A percentile compares a stretch with the other conserved stretches of the same genome.
phyloP scores from a whole-genome alignment of 2,888 invertebrate genomes.

The Azorinus chamasolen region DNA sequence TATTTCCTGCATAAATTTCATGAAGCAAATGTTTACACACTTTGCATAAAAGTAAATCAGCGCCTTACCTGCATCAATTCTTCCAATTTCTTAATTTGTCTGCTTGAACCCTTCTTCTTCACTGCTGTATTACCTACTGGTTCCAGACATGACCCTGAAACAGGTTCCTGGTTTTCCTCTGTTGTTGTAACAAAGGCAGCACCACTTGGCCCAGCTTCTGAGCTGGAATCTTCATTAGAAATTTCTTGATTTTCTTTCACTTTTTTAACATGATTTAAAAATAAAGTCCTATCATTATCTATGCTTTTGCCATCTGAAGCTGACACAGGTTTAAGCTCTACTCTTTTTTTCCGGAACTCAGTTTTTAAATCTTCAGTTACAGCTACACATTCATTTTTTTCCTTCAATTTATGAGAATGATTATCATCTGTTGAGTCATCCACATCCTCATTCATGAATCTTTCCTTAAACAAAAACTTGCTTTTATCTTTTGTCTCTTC shows the following conservation, averaged over 20 bases:
- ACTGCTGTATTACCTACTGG: background rate
- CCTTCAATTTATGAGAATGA: too few species aligned
- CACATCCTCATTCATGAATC: too few species aligned
- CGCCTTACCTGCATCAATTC: constrained; percentile 74
- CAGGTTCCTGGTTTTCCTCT: background rate
- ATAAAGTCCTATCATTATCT: constrained; percentile 3
- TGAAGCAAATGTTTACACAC: too few species aligned
- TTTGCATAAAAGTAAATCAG: background rate
- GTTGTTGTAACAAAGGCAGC: background rate
- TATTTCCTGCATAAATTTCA: too few species aligned
- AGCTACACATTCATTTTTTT: too few species aligned
- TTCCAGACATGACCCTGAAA: constrained; percentile 3
- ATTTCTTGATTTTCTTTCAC: background rate
- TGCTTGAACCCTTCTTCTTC: constrained; percentile 66
- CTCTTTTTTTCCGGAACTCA: background rate
- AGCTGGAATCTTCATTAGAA: background rate
- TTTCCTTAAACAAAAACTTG: too few species aligned
- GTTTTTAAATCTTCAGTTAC: too few species aligned
- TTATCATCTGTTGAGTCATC: too few species aligned
- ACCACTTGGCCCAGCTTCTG: background rate
- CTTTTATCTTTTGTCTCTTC: background rate
- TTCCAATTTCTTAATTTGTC: constrained; percentile 75
- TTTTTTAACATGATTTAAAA: too few species aligned
- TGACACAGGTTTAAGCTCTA: background rate
- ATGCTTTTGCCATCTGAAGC: background rate